phyloP scores from a whole-genome alignment of 2,113 vertebrate species.

The Sturnira hondurensis region DNA sequence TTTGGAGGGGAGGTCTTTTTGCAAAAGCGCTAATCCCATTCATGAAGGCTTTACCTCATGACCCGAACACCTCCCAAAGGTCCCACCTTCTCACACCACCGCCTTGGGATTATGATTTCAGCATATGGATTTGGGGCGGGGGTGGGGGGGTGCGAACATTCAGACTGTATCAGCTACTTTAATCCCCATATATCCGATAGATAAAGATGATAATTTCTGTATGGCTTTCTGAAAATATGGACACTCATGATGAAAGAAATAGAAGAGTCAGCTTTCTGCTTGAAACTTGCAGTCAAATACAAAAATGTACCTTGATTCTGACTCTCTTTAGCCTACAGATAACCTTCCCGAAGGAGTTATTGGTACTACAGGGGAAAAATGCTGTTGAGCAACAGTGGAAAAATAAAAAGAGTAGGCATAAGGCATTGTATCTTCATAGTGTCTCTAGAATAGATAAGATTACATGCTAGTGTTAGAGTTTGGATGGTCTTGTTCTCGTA shows the following conservation, averaged over 20 bases:
- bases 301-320: not conserved
- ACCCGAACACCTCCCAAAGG: not conserved
- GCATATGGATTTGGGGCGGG: not conserved
- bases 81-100: no score
- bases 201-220: not conserved
- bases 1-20: not conserved
- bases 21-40: not conserved
- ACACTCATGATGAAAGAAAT: not conserved
- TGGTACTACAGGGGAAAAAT: not conserved
- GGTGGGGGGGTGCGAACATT: not conserved
- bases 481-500: rapidly evolving
- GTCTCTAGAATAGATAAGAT: not conserved
- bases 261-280: not conserved
- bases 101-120: not conserved
- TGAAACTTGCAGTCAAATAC: not conserved
- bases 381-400: slow-evolving; percentile 6
- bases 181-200: not conserved
- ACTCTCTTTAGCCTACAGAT: not conserved
- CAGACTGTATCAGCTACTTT: not conserved
- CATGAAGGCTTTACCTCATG: not conserved
- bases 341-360: not conserved
- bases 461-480: not conserved
- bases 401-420: not conserved
- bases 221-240: not conserved
- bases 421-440: not conserved